Evolutionary conservation across 2,888 invertebrate species (phyloP).

Genomic region (Synergus japonicus): DNA sequence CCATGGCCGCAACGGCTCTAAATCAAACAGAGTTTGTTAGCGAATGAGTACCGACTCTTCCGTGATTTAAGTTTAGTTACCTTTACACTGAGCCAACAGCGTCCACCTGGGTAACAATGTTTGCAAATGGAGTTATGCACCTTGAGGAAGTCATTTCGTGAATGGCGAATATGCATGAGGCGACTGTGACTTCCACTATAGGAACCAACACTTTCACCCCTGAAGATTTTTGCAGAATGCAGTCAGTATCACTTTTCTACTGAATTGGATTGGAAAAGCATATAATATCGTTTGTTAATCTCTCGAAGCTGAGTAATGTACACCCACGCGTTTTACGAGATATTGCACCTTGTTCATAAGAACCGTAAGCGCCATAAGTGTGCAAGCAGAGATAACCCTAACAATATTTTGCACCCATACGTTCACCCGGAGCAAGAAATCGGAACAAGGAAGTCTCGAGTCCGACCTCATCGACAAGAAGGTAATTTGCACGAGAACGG

Average conservation of each 20-base stretch:
- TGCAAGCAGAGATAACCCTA: neutral
- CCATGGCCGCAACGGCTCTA: conserved; percentile 51
- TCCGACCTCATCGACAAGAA: neutral
- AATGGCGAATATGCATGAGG: conserved; percentile 42
- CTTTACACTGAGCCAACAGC: conserved; percentile 48
- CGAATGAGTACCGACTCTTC: conserved; percentile 46
- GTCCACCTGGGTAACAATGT: conserved; percentile 54
- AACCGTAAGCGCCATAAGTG: conserved; percentile 2
- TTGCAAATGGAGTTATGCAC: conserved; percentile 53
- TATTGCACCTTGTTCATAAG: conserved; percentile 2
- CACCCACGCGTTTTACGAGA: neutral
- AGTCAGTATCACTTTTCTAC: too few species aligned
- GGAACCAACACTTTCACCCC: neutral
- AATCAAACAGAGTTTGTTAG: conserved; percentile 55
- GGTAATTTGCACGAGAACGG: conserved; percentile 1
- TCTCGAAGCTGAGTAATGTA: neutral
- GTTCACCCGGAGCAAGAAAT: neutral
- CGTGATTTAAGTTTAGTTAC: conserved; percentile 58
- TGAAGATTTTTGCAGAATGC: neutral
- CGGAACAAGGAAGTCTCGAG: neutral
- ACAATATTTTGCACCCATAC: neutral
- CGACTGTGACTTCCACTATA: conserved; percentile 45
- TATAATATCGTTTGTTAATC: neutral
- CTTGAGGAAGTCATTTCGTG: conserved; percentile 17
- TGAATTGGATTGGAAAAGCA: neutral